Percentiles rank a stretch among this genome's conserved stretches.
These are phyloP conservation scores for Himalopsyche phryganea DNA, from an alignment of 1,140 invertebrate species.

Conservation along the genomic window DNA sequence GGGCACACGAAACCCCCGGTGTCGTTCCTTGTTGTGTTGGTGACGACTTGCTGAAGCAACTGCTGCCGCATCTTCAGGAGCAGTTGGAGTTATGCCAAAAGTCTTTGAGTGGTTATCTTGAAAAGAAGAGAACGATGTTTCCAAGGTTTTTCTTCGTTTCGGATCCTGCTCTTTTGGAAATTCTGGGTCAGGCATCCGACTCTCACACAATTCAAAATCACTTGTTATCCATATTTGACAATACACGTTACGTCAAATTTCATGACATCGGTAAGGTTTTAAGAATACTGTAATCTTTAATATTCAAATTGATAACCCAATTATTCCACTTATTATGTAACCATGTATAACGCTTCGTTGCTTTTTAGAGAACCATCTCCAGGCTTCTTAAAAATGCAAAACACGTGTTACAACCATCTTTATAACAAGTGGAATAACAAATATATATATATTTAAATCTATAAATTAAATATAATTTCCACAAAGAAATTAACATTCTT, in stretches of 20 bases:
- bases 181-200: slow-evolving; percentile 94
- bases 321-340: no score
- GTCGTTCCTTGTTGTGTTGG: slow-evolving; percentile 95
- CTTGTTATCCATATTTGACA: slow-evolving; percentile 93
- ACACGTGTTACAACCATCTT: no score
- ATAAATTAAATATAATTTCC: no score
- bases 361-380: no score
- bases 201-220: slow-evolving; percentile 97
- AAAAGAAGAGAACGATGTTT: slow-evolving; percentile 94
- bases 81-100: slow-evolving; percentile 96
- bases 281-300: not conserved
- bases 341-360: no score
- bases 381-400: no score
- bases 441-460: no score
- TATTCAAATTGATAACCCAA: no score
- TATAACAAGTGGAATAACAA: no score
- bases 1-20: slow-evolving; percentile 90
- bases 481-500: no score
- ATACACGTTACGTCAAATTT: slow-evolving; percentile 88
- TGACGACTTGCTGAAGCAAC: slow-evolving; percentile 87
- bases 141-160: slow-evolving; percentile 98
- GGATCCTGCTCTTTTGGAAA: slow-evolving; percentile 92
- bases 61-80: slow-evolving; percentile 93
- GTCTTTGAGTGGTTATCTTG: slow-evolving; percentile 92
- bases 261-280: slow-evolving; percentile 73